phyloP scores from a whole-genome alignment of 2,113 vertebrate genomes.

The Ophthalmolycus amberensis region DNA sequence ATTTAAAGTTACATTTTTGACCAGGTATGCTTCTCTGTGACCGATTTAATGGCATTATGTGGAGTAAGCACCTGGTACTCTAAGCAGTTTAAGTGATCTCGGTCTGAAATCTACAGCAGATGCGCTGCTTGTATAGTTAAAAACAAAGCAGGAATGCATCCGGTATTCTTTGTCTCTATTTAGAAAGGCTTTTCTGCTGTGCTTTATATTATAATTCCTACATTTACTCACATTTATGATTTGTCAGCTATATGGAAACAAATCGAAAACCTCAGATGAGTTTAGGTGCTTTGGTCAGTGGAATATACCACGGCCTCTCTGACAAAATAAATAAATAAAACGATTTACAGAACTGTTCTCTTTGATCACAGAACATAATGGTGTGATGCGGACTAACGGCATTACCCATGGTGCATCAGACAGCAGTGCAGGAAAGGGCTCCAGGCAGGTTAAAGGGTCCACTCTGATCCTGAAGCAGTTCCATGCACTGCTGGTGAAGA shows the following conservation, averaged over 20 bases:
- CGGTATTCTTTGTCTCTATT: background rate
- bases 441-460: slow-evolving; percentile 85
- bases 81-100: slow-evolving; percentile 9
- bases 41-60: background rate
- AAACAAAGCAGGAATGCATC: background rate
- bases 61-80: background rate
- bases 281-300: background rate
- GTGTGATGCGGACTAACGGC: slow-evolving; percentile 50
- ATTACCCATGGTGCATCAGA: slow-evolving; percentile 44
- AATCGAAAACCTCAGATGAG: background rate
- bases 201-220: slow-evolving; percentile 25
- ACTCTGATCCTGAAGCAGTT: slow-evolving; percentile 88
- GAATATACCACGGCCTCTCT: background rate
- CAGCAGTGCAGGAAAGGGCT: slow-evolving; percentile 76
- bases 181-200: background rate
- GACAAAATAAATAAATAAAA: background rate
- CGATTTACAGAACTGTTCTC: background rate
- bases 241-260: background rate
- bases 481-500: slow-evolving; percentile 91
- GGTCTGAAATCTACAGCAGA: slow-evolving; percentile 10
- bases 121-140: background rate
- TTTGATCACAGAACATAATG: slow-evolving; percentile 60
- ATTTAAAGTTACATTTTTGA: background rate
- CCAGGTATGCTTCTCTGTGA: background rate
- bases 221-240: background rate